phyloP scores from a whole-genome alignment of 2,113 vertebrate genomes.

The Climacteris rufus region DNA sequence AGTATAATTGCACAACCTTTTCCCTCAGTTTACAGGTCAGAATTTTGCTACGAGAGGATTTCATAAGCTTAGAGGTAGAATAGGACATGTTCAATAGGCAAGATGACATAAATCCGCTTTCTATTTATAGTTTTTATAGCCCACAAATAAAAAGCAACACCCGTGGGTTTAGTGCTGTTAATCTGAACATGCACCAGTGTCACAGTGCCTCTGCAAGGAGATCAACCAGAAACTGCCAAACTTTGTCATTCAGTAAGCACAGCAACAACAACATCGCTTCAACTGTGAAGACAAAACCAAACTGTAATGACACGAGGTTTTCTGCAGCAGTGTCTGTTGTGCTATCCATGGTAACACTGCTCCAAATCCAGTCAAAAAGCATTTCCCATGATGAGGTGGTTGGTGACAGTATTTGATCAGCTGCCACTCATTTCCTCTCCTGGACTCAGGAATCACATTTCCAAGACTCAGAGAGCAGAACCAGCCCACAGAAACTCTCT shows the following conservation, averaged over 20 bases:
- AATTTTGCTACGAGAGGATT: background rate
- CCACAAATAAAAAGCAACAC: constrained; percentile 24
- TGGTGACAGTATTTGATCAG: constrained; percentile 14
- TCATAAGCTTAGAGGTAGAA: constrained; percentile 21
- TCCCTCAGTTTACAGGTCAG: constrained; percentile 6
- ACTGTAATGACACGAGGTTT: background rate
- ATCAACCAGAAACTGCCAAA: background rate
- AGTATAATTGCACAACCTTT: background rate
- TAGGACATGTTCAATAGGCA: background rate
- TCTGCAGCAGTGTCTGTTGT: background rate
- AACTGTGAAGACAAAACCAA: background rate
- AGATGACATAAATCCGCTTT: constrained; percentile 31
- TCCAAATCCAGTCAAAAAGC: background rate
- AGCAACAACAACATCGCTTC: accelerated
- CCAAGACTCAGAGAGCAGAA: background rate
- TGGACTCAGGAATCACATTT: background rate
- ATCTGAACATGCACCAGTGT: background rate
- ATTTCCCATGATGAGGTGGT: background rate
- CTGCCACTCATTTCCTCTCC: constrained; percentile 14
- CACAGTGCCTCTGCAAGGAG: background rate
- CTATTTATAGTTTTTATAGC: constrained; percentile 17
- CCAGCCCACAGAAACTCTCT: background rate
- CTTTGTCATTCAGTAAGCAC: background rate
- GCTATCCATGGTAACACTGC: background rate
- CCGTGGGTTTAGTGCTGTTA: background rate